Evolutionary conservation across 2,888 invertebrate species (phyloP), one percentile per base, ranked within the genome.

Genomic region (Phortica magna): DNA sequence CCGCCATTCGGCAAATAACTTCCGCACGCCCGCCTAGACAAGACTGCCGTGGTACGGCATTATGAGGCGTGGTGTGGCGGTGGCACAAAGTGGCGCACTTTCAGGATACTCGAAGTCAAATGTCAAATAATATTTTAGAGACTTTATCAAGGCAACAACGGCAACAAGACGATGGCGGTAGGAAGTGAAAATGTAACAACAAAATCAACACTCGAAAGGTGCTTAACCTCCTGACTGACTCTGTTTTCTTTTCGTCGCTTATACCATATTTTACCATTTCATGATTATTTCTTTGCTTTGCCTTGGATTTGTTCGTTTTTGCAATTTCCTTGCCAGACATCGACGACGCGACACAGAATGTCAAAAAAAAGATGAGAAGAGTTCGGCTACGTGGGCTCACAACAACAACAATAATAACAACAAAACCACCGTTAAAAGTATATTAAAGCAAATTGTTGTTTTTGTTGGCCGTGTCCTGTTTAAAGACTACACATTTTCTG

Each of bases 241-340:
- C 41, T 39, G 42, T n/a, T 71, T 43, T 43, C 43, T 12, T 43
- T 7, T 43, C 17, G 68, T 42, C 43, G 48, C 10, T 55, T 76
- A 31, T 17, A 68, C 53, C n/a, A n/a, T n/a, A n/a, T 59, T 59
- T 5, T 59, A 5, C 57, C 7, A 9, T 17, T 61, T 61, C 61
- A 17, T 55, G 55, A 12, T 61, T 10, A 61, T 19, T 61, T 22
- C 17, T 22, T 22, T 7, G 61, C 61, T 31, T 31, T 31, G 31
- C 9, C 22, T 59, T 3, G 43, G 43, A 65, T 79, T n/a, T n/a
- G n/a, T n/a, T n/a, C 53, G 76, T 77, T 78, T 87, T 88, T 87
- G 88, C 83, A 87, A 88, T 87, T 87, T 87, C 83, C 88, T 80
- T 78, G 83, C 86, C 88, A 87, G 87, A 88, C 88, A 61, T 70